phyloP scores from a whole-genome alignment of 92 coral and sea anemone genomes.

The Ricordea florida region DNA sequence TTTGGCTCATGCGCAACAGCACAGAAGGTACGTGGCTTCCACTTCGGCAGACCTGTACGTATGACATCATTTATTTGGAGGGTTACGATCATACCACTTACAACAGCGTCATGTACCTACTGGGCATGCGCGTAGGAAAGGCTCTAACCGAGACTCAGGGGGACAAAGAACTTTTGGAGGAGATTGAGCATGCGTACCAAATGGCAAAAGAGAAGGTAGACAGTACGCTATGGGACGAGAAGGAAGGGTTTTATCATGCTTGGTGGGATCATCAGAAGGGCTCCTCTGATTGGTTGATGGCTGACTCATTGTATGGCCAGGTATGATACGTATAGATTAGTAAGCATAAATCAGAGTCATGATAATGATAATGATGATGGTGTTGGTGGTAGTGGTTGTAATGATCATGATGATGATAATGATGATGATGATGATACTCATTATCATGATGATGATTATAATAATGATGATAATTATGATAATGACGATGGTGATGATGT shows the following conservation, averaged over 20 bases:
- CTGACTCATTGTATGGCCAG: conserved; percentile 87
- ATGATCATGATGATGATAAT: too few species aligned
- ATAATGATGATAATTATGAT: too few species aligned
- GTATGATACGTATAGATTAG: conserved; percentile 5
- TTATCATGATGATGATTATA: too few species aligned
- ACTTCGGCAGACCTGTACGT: conserved; percentile 79
- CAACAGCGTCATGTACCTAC: conserved; percentile 84
- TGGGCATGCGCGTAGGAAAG: conserved; percentile 68
- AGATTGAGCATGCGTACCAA: conserved; percentile 20
- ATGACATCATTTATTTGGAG: conserved; percentile 75
- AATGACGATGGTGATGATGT: too few species aligned
- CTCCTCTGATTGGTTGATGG: conserved; percentile 79
- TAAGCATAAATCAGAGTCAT: not conserved
- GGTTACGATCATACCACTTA: conserved; percentile 75
- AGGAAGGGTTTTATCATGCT: conserved; percentile 73
- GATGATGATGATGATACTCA: too few species aligned
- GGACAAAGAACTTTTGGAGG: conserved; percentile 29
- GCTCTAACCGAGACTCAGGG: conserved; percentile 44
- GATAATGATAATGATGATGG: too few species aligned
- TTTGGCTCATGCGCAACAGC: conserved; percentile 64
- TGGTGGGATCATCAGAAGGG: conserved; percentile 88
- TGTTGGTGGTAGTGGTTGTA: too few species aligned
- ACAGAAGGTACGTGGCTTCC: conserved; percentile 78
- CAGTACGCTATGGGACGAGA: conserved; percentile 73
- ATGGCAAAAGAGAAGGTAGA: conserved; percentile 47